A percentile compares a stretch with the other conserved stretches of the same genome.
phyloP scores from a whole-genome alignment of 2,797 vertebrate genomes.

The Mycteria americana region DNA sequence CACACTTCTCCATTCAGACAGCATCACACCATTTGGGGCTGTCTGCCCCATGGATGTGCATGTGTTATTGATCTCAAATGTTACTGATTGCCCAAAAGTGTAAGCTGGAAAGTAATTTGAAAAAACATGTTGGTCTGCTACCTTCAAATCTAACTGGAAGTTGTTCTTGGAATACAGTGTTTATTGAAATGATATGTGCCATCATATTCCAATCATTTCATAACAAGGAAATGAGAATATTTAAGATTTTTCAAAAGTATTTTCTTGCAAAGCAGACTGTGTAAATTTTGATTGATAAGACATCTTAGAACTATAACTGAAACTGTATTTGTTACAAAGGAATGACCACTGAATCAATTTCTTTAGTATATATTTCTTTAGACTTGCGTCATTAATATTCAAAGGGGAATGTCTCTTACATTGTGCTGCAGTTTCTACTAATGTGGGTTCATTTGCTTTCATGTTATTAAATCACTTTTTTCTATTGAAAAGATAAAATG shows the following conservation, averaged over 20 bases:
- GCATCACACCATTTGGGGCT: background rate
- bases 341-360: conserved; percentile 52
- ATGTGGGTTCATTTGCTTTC: conserved; percentile 32
- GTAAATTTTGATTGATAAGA: conserved; percentile 51
- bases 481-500: conserved; percentile 29
- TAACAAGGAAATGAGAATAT: background rate
- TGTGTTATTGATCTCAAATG: accelerated
- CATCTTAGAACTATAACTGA: conserved; percentile 17
- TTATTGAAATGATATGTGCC: background rate
- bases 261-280: conserved; percentile 1
- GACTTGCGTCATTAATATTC: conserved; percentile 52
- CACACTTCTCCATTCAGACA: background rate
- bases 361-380: conserved; percentile 48
- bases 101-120: background rate
- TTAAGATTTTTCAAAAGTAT: background rate
- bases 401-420: conserved; percentile 25
- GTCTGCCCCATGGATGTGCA: background rate
- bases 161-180: background rate
- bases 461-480: conserved; percentile 37
- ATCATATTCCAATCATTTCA: background rate
- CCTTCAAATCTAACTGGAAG: background rate
- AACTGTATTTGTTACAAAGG: conserved; percentile 48
- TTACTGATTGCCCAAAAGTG: background rate
- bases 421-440: conserved; percentile 46
- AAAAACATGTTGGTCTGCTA: background rate